phyloP scores from a whole-genome alignment of 1,140 invertebrate species.

The Lepeophtheirus salmonis region DNA sequence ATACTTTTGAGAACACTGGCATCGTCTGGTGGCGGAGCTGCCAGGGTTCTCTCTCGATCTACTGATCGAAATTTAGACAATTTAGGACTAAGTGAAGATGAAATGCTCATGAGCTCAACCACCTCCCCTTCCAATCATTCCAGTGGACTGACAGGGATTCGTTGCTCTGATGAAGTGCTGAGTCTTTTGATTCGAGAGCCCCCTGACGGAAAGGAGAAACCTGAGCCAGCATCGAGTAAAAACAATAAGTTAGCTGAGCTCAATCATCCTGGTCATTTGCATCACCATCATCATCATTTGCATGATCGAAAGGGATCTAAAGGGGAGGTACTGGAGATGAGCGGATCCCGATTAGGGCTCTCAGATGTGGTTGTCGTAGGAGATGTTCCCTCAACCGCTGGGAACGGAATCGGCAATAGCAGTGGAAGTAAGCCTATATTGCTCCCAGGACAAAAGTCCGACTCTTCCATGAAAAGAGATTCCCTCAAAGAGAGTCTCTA shows the following conservation, averaged over 20 bases:
- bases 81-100: constrained; percentile 7
- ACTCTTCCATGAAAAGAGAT: neutral
- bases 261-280: neutral
- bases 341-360: neutral
- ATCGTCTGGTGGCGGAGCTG: neutral
- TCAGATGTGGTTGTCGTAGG: too few relatives aligned
- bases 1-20: neutral
- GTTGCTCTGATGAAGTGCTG: constrained; percentile 6
- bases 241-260: neutral
- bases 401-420: too few relatives aligned
- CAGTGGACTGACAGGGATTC: neutral
- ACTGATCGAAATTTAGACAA: constrained; percentile 12
- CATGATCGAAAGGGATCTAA: neutral
- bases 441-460: neutral
- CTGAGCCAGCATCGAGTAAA: constrained; percentile 5
- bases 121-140: neutral
- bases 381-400: neutral
- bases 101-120: neutral
- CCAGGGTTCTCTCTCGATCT: neutral
- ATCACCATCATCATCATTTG: neutral
- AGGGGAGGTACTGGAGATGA: neutral
- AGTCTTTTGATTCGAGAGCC: constrained; percentile 16
- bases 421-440: neutral
- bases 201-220: constrained; percentile 18
- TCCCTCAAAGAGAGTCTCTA: neutral